Percentiles rank a stretch among this genome's conserved stretches.
phyloP scores from a whole-genome alignment of 2,113 vertebrate genomes.

The Patagioenas fasciata region DNA sequence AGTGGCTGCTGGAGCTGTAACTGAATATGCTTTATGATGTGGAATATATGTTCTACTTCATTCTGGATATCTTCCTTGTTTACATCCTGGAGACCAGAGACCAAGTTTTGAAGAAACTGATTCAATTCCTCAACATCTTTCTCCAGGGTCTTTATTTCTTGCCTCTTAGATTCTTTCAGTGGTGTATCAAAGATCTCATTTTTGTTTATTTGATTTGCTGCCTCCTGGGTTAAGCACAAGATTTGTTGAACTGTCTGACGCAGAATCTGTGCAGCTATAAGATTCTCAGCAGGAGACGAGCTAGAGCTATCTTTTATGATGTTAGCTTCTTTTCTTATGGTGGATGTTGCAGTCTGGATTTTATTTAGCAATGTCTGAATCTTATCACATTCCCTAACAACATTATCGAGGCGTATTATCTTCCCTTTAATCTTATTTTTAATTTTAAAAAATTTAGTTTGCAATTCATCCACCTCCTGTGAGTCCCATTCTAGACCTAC shows the following conservation, averaged over 20 bases:
- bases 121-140: slow-evolving; percentile 67
- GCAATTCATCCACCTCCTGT: slow-evolving; percentile 55
- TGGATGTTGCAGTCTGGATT: slow-evolving; percentile 73
- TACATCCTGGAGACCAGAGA: slow-evolving; percentile 69
- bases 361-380: slow-evolving; percentile 75
- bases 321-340: slow-evolving; percentile 70
- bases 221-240: slow-evolving; percentile 70
- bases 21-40: slow-evolving; percentile 70
- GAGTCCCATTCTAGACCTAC: slow-evolving; percentile 71
- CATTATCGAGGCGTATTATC: slow-evolving; percentile 61
- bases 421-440: slow-evolving; percentile 73
- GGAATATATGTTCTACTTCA: slow-evolving; percentile 63
- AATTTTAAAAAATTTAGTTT: slow-evolving; percentile 49
- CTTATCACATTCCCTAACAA: slow-evolving; percentile 65
- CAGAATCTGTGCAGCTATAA: slow-evolving; percentile 74
- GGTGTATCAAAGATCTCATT: slow-evolving; percentile 73
- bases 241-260: slow-evolving; percentile 75
- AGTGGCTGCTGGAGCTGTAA: slow-evolving; percentile 71
- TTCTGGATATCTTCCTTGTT: slow-evolving; percentile 67
- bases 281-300: slow-evolving; percentile 52
- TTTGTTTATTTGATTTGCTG: slow-evolving; percentile 67
- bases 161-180: slow-evolving; percentile 75
- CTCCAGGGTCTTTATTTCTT: slow-evolving; percentile 69
- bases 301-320: slow-evolving; percentile 53
- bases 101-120: slow-evolving; percentile 66